Evolutionary conservation across 2,888 invertebrate species (phyloP).

Genomic region (Philhelius pedissequus): DNA sequence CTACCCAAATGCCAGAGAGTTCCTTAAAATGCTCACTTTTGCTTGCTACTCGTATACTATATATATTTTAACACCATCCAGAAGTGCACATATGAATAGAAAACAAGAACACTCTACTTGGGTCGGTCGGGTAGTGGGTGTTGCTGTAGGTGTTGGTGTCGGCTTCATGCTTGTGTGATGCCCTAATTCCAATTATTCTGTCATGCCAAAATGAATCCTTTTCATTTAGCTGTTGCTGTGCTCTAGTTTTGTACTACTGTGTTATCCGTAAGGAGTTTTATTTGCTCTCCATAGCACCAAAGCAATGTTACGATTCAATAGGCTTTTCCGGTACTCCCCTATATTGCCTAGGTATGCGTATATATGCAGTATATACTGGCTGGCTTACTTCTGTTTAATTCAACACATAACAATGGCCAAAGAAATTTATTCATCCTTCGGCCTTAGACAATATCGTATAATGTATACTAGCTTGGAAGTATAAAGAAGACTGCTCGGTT

Average conservation of each 20-base stretch:
- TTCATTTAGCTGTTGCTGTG: constrained; percentile 22
- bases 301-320: constrained; percentile 54
- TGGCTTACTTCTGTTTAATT: constrained; percentile 45
- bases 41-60: neutral
- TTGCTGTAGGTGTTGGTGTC: too few species aligned
- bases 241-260: neutral
- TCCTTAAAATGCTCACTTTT: constrained; percentile 37
- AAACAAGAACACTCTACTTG: constrained; percentile 14
- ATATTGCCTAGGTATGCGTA: neutral
- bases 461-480: neutral
- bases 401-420: constrained; percentile 45
- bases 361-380: neutral
- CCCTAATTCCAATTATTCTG: constrained; percentile 66
- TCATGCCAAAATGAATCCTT: constrained; percentile 65
- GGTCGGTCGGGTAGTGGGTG: neutral
- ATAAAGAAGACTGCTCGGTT: neutral
- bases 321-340: constrained; percentile 18
- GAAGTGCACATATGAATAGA: constrained; percentile 24
- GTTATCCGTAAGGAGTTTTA: constrained; percentile 8
- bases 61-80: constrained; percentile 17
- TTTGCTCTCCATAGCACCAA: constrained; percentile 18
- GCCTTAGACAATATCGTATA: neutral
- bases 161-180: constrained; percentile 32
- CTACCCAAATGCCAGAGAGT: neutral
- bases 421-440: constrained; percentile 30